These are phyloP conservation scores for Phytoseiulus persimilis DNA, from an alignment of 2,888 invertebrate genomes.

Conservation along the genomic window DNA sequence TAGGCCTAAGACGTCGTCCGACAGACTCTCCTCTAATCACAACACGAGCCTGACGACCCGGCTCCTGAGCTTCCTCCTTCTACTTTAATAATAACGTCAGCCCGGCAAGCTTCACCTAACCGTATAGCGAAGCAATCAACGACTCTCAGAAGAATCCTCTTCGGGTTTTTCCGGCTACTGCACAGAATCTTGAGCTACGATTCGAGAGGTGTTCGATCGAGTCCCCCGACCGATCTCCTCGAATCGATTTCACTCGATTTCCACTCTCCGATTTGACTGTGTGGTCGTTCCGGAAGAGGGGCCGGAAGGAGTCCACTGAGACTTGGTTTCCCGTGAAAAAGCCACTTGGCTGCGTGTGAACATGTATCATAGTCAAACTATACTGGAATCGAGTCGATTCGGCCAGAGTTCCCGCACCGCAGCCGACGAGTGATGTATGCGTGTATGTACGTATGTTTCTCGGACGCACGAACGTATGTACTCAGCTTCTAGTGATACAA, in stretches of 20 bases:
- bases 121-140: not conserved
- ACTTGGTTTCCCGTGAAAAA: too few relatives aligned
- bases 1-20: not conserved
- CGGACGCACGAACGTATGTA: not conserved
- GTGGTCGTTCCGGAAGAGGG: too few relatives aligned
- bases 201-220: too few relatives aligned
- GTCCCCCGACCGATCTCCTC: too few relatives aligned
- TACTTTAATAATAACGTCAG: not conserved
- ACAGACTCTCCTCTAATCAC: not conserved
- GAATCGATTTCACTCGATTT: too few relatives aligned
- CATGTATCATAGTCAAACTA: not conserved
- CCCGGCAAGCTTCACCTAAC: not conserved
- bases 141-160: not conserved
- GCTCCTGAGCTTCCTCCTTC: not conserved
- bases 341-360: not conserved
- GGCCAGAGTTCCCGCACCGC: not conserved
- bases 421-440: not conserved
- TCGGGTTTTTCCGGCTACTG: not conserved
- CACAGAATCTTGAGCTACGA: too few relatives aligned
- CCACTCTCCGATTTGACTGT: too few relatives aligned
- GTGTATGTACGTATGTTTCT: not conserved
- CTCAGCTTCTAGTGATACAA: not conserved
- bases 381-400: not conserved
- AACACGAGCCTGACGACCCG: not conserved
- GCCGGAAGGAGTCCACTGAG: too few relatives aligned